A percentile compares a stretch with the other conserved stretches of the same genome.
Evolutionary conservation across 2,113 vertebrate species (phyloP).

Genomic region (Leucoraja erinaceus): DNA sequence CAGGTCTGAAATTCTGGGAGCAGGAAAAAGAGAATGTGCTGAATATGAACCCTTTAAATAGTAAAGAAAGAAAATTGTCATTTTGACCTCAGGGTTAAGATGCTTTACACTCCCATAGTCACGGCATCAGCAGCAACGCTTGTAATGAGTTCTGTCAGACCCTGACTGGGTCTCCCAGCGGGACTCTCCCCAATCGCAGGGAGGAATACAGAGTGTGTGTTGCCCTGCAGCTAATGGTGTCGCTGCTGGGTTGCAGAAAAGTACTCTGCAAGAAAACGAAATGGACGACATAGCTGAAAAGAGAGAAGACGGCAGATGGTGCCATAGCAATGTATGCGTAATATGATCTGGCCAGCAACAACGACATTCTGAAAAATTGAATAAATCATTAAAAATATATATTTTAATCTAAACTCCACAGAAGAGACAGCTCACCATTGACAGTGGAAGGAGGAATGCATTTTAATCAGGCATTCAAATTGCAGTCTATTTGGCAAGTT

Average conservation of each 20-base stretch:
- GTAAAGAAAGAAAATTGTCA: neutral
- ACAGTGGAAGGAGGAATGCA: neutral
- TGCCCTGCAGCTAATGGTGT: neutral
- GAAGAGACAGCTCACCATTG: neutral
- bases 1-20: neutral
- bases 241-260: neutral
- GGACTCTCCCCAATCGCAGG: neutral
- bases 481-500: neutral
- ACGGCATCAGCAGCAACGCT: constrained; percentile 5
- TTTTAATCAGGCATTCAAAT: neutral
- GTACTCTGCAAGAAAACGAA: neutral
- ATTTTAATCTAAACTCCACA: neutral
- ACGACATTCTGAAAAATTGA: too few species aligned
- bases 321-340: neutral
- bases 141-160: constrained; percentile 29
- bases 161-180: neutral
- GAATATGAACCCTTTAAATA: neutral
- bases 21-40: neutral
- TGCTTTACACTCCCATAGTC: constrained; percentile 22
- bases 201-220: constrained; percentile 3
- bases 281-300: neutral
- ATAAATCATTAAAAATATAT: neutral
- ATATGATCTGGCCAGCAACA: too few species aligned
- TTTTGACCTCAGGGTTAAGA: neutral
- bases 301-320: neutral